Evolutionary conservation across 2,888 invertebrate species (phyloP).

Genomic region (Tortrix viridana): DNA sequence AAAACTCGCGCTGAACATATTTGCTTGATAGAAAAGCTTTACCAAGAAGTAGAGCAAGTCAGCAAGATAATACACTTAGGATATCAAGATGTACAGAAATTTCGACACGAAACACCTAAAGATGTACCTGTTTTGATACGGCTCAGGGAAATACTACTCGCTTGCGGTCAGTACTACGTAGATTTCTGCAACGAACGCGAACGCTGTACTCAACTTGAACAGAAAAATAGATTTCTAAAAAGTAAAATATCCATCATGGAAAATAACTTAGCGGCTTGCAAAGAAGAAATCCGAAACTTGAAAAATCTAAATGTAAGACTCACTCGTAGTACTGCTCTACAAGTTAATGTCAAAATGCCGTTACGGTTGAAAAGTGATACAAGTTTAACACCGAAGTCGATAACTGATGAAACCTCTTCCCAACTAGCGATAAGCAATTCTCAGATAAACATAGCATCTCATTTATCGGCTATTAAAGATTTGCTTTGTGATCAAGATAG

Average conservation of each 20-base stretch:
- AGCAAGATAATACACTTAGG: conserved; percentile 56
- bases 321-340: not conserved
- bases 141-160: conserved; percentile 58
- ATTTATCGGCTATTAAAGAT: conserved; percentile 57
- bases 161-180: conserved; percentile 61
- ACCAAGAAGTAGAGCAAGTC: conserved; percentile 51
- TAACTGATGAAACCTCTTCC: not conserved
- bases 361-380: too few species aligned
- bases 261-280: conserved; percentile 48
- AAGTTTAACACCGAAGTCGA: not conserved
- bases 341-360: too few species aligned
- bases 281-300: conserved; percentile 51
- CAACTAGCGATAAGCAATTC: conserved; percentile 17
- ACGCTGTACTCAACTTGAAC: conserved; percentile 52
- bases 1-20: conserved; percentile 47
- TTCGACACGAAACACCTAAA: conserved; percentile 47
- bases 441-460: conserved; percentile 51
- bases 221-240: conserved; percentile 57
- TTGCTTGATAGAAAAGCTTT: conserved; percentile 47
- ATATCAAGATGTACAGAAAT: conserved; percentile 56
- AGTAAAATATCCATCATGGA: conserved; percentile 60
- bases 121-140: conserved; percentile 49
- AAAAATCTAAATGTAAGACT: conserved; percentile 47
- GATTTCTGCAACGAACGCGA: conserved; percentile 55
- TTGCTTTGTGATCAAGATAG: conserved; percentile 60